Conservation (phyloP, 2,888 invertebrate species). For the Ennomos fuscantarius region DNA sequence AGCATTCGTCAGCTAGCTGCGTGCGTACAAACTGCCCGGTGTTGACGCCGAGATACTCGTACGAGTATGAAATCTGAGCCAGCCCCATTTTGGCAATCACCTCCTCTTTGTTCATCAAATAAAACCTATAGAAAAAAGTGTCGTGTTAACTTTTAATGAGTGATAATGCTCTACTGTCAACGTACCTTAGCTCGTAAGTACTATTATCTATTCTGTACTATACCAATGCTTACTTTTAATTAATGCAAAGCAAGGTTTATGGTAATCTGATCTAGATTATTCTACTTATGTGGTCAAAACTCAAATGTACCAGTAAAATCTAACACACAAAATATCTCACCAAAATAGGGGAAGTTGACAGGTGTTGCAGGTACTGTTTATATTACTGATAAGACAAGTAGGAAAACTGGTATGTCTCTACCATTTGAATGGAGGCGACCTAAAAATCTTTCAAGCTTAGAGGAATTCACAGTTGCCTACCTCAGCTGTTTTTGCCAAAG, state of each 20-base stretch:
- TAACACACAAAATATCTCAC: background rate
- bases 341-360: too few relatives aligned
- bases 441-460: background rate
- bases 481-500: slow-evolving; percentile 97
- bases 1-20: slow-evolving; percentile 98
- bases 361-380: too few relatives aligned
- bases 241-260: too few relatives aligned
- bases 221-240: too few relatives aligned
- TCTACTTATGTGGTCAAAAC: too few relatives aligned
- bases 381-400: too few relatives aligned
- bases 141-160: background rate
- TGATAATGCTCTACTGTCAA: too few relatives aligned
- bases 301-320: background rate
- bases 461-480: slow-evolving; percentile 61
- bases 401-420: too few relatives aligned
- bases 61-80: slow-evolving; percentile 97
- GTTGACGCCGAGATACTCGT: slow-evolving; percentile 98
- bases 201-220: too few relatives aligned
- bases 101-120: slow-evolving; percentile 85
- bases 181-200: too few relatives aligned
- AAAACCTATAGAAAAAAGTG: slow-evolving; percentile 85
- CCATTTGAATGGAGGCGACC: too few relatives aligned
- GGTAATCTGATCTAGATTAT: too few relatives aligned
- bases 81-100: slow-evolving; percentile 95
- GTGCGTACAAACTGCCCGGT: slow-evolving; percentile 97